Conservation (phyloP, 2,797 vertebrate species). For the Distichodus sexfasciatus region DNA sequence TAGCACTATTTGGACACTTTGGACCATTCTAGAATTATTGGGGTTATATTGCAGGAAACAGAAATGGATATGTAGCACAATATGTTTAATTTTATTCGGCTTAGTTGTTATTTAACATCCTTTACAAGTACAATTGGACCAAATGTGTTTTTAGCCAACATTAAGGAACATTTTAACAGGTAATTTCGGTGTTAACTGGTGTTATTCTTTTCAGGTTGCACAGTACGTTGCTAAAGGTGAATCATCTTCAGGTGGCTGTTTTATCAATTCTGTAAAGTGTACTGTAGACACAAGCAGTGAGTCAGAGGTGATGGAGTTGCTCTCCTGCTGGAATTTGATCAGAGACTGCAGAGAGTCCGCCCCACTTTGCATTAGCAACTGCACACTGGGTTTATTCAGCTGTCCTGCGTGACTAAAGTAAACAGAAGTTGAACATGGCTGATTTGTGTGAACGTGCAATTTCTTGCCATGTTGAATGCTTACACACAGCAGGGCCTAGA, state of each 20-base stretch:
- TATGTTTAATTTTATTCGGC: too few relatives aligned
- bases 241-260: background rate
- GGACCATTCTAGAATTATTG: too few relatives aligned
- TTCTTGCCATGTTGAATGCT: background rate
- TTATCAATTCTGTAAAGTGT: background rate
- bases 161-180: background rate
- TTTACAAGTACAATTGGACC: too few relatives aligned
- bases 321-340: background rate
- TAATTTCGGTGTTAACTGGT: too few relatives aligned
- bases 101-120: too few relatives aligned
- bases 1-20: too few relatives aligned
- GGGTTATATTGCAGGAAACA: too few relatives aligned
- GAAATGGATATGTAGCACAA: too few relatives aligned
- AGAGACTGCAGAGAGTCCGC: background rate
- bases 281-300: conserved; percentile 5
- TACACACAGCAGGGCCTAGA: background rate
- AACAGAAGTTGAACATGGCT: background rate
- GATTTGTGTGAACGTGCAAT: background rate
- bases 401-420: background rate
- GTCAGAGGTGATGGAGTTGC: background rate
- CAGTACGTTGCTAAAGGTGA: background rate
- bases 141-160: too few relatives aligned
- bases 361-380: background rate
- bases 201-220: too few relatives aligned
- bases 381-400: background rate